phyloP scores from a whole-genome alignment of 2,797 vertebrate species.

The Acanthopagrus latus region DNA sequence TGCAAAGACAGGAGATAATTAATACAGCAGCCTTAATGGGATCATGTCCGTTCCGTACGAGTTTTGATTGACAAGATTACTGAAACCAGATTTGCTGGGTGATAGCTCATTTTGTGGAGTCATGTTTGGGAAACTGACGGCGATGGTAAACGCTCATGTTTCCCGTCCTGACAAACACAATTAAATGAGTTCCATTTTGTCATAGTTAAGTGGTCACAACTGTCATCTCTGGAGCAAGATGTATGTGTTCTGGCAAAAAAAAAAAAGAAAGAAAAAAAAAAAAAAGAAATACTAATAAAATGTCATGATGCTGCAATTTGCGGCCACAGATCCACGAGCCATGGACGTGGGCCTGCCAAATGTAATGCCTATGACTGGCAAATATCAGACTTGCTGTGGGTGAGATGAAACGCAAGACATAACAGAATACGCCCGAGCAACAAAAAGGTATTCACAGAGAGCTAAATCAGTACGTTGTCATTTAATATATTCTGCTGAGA shows the following conservation, averaged over 20 bases:
- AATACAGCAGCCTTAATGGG: background rate
- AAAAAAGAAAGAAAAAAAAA: too few relatives aligned
- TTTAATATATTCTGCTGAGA: constrained; percentile 31
- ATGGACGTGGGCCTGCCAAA: too few relatives aligned
- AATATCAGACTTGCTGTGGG: constrained; percentile 31
- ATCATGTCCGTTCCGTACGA: constrained; percentile 5
- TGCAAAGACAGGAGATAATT: constrained; percentile 15
- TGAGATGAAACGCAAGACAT: constrained; percentile 34
- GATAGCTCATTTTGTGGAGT: constrained; percentile 2
- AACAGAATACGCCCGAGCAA: constrained; percentile 15
- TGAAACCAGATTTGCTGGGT: constrained; percentile 5
- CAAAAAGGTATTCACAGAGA: constrained; percentile 30
- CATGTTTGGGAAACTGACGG: constrained; percentile 3
- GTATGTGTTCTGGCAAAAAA: constrained; percentile 7
- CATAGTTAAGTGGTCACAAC: background rate
- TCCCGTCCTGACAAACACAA: constrained; percentile 31
- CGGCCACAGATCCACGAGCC: constrained; percentile 8
- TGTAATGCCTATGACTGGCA: constrained; percentile 11
- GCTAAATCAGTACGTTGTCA: constrained; percentile 9
- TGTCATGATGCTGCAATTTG: constrained; percentile 27
- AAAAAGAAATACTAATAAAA: constrained; percentile 41
- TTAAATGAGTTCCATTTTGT: constrained; percentile 21
- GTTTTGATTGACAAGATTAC: background rate
- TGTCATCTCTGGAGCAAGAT: constrained; percentile 22
- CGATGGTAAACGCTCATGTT: constrained; percentile 22